Evolutionary conservation across 2,797 vertebrate species (phyloP), one percentile per base, ranked within the genome.

Genomic region (Cynodonichthys magdalenae): DNA sequence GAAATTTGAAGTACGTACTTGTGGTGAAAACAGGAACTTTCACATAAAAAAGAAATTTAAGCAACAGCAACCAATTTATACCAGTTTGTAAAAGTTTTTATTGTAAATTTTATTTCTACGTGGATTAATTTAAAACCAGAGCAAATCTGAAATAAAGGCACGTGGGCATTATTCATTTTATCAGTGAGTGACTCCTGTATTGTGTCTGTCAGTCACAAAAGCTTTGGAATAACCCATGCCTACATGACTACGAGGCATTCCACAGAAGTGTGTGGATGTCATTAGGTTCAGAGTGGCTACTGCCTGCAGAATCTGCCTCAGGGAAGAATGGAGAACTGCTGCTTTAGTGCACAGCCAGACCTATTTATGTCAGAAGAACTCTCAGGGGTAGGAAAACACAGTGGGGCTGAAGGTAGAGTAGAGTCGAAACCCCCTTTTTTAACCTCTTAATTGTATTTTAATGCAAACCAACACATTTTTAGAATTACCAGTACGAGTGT

Each of bases 331-430:
- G 66, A 55, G 80, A 84, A 73, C 66, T 75, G 76, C 74, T 83
- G 84, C 73, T 88, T 85, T 74, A 82, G 80, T 72, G 73, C 71
- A 59, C 71, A 75, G 73, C 52, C 59, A 90, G 88, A 86, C 82
- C 89, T 75, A 88, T 77, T 90, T 91, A 86, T 92, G 88, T 92
- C 90, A 87, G 80, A 71, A 71, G 74, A 53, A 9, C 56, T 81
- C 71, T 79, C 74, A 29, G 55, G 61, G 59, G 64, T 31, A 29
- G 55, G 39, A 9, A 17, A 59, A 61, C 65, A 55, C 66, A 53
- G 66, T 48, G 67, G 67, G 77, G 63, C 65, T 15, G 11, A 28
- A 51, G 15, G 24, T 20, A 71, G 58, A 54, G 24, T 12, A 65
- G 17, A 46, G 49, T 46, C 62, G 57, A 54, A 46, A 62, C 73